Conservation (phyloP, 64 coral and sea anemone genomes). For the Montipora foliosa region DNA sequence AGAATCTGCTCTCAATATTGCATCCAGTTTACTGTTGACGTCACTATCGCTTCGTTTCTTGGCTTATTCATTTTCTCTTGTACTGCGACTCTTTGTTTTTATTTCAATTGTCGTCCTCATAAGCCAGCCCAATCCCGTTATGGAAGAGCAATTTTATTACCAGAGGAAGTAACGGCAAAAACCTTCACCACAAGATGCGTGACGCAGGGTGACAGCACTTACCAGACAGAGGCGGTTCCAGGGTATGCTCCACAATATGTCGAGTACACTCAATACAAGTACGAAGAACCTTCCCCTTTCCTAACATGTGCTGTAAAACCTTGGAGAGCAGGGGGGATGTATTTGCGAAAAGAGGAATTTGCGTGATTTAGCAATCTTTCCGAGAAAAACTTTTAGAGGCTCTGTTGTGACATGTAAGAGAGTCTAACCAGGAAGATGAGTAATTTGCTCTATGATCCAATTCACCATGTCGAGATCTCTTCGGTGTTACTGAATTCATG, state of each 20-base stretch:
- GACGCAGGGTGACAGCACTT: not conserved
- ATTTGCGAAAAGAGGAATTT: not conserved
- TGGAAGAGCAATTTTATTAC: not conserved
- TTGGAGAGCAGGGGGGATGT: not conserved
- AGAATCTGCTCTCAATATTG: not conserved
- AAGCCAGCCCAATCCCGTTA: not conserved
- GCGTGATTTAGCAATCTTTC: not conserved
- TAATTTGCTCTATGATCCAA: too few species aligned
- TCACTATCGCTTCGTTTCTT: not conserved
- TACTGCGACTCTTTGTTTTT: not conserved
- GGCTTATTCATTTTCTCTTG: not conserved
- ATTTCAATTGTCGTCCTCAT: not conserved
- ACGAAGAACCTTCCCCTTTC: constrained; percentile 3
- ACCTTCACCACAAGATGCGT: not conserved
- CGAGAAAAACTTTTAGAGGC: not conserved
- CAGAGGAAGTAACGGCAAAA: not conserved
- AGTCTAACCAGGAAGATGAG: too few species aligned
- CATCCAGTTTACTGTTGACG: not conserved
- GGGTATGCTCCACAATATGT: constrained; percentile 15
- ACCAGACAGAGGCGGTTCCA: not conserved
- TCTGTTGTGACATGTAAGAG: too few species aligned
- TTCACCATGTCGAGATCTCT: too few species aligned
- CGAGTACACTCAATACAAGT: constrained; percentile 21
- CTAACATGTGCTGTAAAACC: not conserved
- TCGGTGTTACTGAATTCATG: too few species aligned